Conservation (phyloP, 1,140 invertebrate species). For the Campoletis sonorensis region DNA sequence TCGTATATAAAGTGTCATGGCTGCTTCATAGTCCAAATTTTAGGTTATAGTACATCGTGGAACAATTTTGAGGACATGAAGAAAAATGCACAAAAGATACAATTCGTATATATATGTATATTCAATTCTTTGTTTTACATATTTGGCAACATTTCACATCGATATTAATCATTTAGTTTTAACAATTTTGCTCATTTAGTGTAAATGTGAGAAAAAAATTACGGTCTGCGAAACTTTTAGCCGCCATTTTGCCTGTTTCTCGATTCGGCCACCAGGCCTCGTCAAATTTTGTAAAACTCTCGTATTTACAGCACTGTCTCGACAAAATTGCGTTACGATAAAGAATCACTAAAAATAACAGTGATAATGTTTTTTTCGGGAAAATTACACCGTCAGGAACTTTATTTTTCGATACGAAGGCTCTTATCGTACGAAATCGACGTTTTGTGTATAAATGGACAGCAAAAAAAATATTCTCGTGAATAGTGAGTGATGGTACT, state of each 20-base stretch:
- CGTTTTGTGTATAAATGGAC: neutral
- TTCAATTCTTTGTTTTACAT: no score
- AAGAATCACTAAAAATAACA: no score
- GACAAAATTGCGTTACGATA: no score
- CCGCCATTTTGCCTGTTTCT: neutral
- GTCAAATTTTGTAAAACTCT: neutral
- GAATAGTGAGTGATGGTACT: neutral
- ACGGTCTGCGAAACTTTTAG: neutral
- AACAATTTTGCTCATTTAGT: neutral
- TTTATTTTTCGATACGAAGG: conserved; percentile 5
- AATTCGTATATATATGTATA: no score
- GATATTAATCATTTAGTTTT: neutral
- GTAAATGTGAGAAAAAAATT: neutral
- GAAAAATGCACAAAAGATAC: no score
- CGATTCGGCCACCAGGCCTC: neutral
- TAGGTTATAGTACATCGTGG: neutral
- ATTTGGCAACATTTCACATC: neutral
- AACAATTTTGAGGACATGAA: neutral
- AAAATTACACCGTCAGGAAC: neutral
- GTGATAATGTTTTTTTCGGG: neutral
- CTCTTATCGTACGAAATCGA: neutral
- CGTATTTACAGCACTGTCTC: no score
- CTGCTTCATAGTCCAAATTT: neutral
- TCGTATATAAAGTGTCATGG: neutral
- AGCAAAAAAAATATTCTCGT: neutral